Base-by-base conservation (phyloP, 2,113 vertebrate genomes). In the Stercorarius parasiticus region DNA sequence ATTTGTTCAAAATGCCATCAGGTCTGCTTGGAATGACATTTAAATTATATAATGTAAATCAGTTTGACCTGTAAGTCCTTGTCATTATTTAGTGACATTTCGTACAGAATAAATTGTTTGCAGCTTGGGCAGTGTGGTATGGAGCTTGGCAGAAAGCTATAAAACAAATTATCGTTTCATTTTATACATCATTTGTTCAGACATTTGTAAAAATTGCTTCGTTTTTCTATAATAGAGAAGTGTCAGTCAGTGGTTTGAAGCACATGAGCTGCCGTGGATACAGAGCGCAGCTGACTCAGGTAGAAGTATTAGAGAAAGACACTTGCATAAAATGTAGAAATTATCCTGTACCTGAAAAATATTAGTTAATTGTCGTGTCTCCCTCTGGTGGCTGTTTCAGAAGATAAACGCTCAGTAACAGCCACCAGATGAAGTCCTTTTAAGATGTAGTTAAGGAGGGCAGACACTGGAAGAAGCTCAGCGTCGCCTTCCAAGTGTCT, bases 1-100 rank as follows among this genome's bases (percentile, higher is more conserved):
- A 97, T 97, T 98, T 98, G 98, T 98, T 98, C 94, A 98, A 97
- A 98, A 98, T 98, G 98, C 96, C 98, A 98, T 96, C 93, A 96
- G 96, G 98, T 96, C 97, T 97, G 93, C 97, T 96, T 95, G 90
- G 91, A 97, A 95, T 98, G 98, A 97, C 98, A 98, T 98, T 99
- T 98, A 98, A 98, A 98, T 98, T 98, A 97, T 93, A 96, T 97
- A 98, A 98, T 98, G 98, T 98, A 98, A 98, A 98, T 97, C 98
- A 96, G 74, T 96, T 97, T 97, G 98, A 98, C 97, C 98, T 96
- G 72, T 83, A 97, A 97, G 97, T 97, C 97, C 96, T 98, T 97
- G 97, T 98, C 98, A 97, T 98, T 97, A 97, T 98, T 98, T 98
- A 98, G 97, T 97, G 97, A 97, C 95, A 97, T 97, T 98, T 97